A percentile compares a stretch with the other conserved stretches of the same genome.
Evolutionary conservation across 2,888 invertebrate species (phyloP).

Genomic region (Melangyna quadrimaculata): DNA sequence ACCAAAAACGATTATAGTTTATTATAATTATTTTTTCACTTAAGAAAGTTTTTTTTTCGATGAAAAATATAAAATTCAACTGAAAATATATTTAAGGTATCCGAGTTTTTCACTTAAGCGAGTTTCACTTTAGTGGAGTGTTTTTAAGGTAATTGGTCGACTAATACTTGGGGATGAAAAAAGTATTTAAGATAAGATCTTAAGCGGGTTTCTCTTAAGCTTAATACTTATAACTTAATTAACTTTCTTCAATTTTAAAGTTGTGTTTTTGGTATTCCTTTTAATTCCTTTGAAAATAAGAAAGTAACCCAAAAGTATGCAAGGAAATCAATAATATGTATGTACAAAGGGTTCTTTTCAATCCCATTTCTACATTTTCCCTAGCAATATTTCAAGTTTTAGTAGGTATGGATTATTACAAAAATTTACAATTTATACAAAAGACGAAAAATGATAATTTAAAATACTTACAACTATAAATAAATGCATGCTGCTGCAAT

Average conservation of each 20-base stretch:
- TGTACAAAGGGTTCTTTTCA: background rate
- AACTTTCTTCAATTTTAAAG: background rate
- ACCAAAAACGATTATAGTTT: too few species aligned
- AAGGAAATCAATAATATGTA: background rate
- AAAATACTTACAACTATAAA: conserved; percentile 62
- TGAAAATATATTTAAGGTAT: too few species aligned
- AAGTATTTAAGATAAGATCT: too few species aligned
- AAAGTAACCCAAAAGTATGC: background rate
- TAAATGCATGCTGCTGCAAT: conserved; percentile 59
- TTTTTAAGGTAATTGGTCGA: too few species aligned
- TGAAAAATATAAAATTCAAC: too few species aligned
- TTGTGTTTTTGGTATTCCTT: background rate
- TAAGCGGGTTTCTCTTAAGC: too few species aligned
- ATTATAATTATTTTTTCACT: too few species aligned
- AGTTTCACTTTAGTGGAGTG: too few species aligned
- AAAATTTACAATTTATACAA: conserved; percentile 2
- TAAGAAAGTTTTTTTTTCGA: too few species aligned
- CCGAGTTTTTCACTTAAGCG: too few species aligned
- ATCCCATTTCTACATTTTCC: background rate
- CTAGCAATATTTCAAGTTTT: background rate
- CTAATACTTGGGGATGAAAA: too few species aligned
- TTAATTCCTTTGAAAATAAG: background rate
- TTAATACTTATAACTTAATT: too few species aligned
- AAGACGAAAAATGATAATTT: background rate
- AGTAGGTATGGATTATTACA: background rate